These are phyloP conservation scores for Pyralis farinalis DNA, from an alignment of 2,888 invertebrate species.

Conservation along the genomic window DNA sequence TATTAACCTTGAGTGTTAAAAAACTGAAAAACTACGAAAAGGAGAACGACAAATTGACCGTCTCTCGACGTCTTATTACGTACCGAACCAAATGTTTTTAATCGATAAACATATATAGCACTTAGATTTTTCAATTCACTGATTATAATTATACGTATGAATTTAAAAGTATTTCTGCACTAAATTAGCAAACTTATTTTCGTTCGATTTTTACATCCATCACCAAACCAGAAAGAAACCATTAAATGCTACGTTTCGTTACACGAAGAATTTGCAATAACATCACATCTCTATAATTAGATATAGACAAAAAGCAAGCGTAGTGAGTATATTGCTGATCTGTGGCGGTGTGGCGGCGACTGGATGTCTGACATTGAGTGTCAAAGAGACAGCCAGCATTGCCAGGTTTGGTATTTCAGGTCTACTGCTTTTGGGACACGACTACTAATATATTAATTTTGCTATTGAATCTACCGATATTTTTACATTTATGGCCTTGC, in stretches of 20 bases:
- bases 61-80: constrained; percentile 34
- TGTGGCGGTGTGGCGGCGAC: too few relatives aligned
- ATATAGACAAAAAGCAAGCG: too few relatives aligned
- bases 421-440: too few relatives aligned
- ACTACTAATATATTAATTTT: too few relatives aligned
- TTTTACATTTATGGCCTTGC: too few relatives aligned
- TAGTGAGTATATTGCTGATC: too few relatives aligned
- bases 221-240: constrained; percentile 19
- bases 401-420: too few relatives aligned
- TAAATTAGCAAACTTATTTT: constrained; percentile 23
- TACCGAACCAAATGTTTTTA: constrained; percentile 39
- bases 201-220: constrained; percentile 27
- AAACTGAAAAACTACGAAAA: constrained; percentile 41
- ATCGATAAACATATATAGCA: constrained; percentile 26
- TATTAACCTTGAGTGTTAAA: constrained; percentile 66
- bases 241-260: constrained; percentile 38
- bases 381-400: too few relatives aligned
- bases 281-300: too few relatives aligned
- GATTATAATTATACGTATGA: not conserved
- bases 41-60: constrained; percentile 30
- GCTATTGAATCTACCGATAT: too few relatives aligned
- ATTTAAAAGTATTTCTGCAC: constrained; percentile 9
- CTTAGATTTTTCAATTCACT: constrained; percentile 12
- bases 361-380: too few relatives aligned
- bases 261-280: constrained; percentile 8